phyloP scores from a whole-genome alignment of 1,140 invertebrate genomes.

The Heliothis subflexa region DNA sequence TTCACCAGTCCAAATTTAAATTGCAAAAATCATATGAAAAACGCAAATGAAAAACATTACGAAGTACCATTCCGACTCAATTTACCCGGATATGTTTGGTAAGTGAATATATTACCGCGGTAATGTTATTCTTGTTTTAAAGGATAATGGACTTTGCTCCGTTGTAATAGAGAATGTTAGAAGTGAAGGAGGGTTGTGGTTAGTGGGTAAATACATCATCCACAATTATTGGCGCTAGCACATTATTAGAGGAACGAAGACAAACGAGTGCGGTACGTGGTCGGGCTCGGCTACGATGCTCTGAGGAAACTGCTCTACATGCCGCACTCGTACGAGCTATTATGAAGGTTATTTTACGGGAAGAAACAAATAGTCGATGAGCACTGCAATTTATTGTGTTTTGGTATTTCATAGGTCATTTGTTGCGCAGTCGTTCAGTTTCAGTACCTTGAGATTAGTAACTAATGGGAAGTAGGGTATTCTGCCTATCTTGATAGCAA shows the following conservation, averaged over 20 bases:
- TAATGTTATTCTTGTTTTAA: background rate
- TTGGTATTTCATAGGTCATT: too few species aligned
- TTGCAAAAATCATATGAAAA: slow-evolving; percentile 37
- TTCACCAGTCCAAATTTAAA: slow-evolving; percentile 26
- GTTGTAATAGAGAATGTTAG: background rate
- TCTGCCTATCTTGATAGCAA: too few species aligned
- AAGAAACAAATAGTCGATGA: slow-evolving; percentile 1
- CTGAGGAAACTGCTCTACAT: slow-evolving; percentile 8
- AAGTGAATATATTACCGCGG: slow-evolving; percentile 34
- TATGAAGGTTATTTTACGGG: slow-evolving; percentile 18
- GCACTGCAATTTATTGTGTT: background rate
- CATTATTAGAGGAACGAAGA: slow-evolving; percentile 44
- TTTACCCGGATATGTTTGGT: slow-evolving; percentile 31
- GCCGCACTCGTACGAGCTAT: slow-evolving; percentile 13
- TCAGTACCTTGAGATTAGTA: too few species aligned
- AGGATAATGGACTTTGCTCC: background rate
- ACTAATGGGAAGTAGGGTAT: too few species aligned
- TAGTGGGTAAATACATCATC: slow-evolving; percentile 33
- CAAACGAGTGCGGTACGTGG: slow-evolving; percentile 29
- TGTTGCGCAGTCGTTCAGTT: too few species aligned
- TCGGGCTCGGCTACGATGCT: slow-evolving; percentile 19
- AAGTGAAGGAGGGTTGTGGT: background rate
- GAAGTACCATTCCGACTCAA: slow-evolving; percentile 25
- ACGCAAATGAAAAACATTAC: slow-evolving; percentile 35
- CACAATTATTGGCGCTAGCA: slow-evolving; percentile 40